These are phyloP conservation scores for Dendrolimus kikuchii DNA, from an alignment of 1,140 invertebrate genomes.

Conservation along the genomic window DNA sequence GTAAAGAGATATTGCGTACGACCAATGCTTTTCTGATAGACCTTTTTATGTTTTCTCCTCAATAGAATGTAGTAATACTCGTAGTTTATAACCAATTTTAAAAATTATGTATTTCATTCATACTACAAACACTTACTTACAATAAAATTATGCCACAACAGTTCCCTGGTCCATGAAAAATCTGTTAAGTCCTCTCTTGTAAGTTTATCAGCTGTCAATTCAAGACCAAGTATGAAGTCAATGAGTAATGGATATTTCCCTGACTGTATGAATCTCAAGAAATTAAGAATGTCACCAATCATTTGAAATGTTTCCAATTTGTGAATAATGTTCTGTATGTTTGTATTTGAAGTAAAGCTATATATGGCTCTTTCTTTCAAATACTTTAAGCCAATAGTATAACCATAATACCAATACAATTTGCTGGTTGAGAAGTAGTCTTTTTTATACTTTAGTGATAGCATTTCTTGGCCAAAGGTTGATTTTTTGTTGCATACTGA, in stretches of 20 bases:
- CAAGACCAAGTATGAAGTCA: conserved; percentile 72
- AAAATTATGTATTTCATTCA: background rate
- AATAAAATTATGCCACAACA: conserved; percentile 80
- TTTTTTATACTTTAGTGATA: conserved; percentile 74
- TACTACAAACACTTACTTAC: conserved; percentile 51
- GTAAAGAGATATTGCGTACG: no score
- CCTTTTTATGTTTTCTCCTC: no score
- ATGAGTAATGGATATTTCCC: conserved; percentile 75
- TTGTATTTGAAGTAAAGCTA: conserved; percentile 66
- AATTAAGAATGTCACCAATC: conserved; percentile 74
- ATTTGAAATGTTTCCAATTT: conserved; percentile 71
- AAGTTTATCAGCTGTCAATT: conserved; percentile 64
- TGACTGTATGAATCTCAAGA: conserved; percentile 75
- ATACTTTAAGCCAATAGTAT: conserved; percentile 71
- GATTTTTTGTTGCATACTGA: conserved; percentile 69
- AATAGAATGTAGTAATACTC: no score
- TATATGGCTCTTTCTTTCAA: conserved; percentile 70
- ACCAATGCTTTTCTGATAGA: no score
- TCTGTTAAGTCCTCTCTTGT: conserved; percentile 70
- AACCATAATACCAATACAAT: conserved; percentile 71
- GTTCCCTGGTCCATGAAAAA: conserved; percentile 77
- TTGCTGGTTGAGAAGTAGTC: conserved; percentile 66
- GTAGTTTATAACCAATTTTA: background rate
- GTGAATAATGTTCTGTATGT: conserved; percentile 63
- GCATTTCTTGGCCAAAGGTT: conserved; percentile 76